Conservation (phyloP, 2,113 vertebrate species). For the Microcebus murinus region DNA sequence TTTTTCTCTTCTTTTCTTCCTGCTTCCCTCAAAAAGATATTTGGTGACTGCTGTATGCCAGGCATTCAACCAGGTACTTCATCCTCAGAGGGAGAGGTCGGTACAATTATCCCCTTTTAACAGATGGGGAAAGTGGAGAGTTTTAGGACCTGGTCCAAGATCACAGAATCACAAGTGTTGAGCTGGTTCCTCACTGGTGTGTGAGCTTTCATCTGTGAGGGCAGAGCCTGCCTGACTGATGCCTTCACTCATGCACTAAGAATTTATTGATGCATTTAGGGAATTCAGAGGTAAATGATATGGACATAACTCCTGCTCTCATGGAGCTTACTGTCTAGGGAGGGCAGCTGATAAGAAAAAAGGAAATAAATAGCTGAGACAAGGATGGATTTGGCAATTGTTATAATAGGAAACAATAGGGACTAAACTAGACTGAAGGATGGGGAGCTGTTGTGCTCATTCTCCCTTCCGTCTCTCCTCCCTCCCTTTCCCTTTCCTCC, state of each 20-base stretch:
- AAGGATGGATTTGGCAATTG: neutral
- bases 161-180: neutral
- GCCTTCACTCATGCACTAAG: neutral
- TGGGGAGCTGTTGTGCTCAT: accelerated
- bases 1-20: neutral
- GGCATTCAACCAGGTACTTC: neutral
- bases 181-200: too few relatives aligned
- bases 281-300: neutral
- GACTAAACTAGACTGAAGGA: too few relatives aligned
- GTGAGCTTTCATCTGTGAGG: neutral
- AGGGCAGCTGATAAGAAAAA: neutral
- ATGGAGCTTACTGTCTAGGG: neutral
- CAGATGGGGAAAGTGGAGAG: neutral
- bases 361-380: neutral
- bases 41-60: neutral
- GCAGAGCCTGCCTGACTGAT: too few relatives aligned
- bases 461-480: neutral
- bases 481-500: neutral
- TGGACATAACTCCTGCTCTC: neutral
- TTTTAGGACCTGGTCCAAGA: neutral
- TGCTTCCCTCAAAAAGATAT: neutral
- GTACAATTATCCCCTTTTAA: neutral
- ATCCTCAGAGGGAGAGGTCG: neutral
- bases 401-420: neutral
- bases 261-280: neutral